phyloP scores from a whole-genome alignment of 2,797 vertebrate species.

The Enteromius fasciolatus region DNA sequence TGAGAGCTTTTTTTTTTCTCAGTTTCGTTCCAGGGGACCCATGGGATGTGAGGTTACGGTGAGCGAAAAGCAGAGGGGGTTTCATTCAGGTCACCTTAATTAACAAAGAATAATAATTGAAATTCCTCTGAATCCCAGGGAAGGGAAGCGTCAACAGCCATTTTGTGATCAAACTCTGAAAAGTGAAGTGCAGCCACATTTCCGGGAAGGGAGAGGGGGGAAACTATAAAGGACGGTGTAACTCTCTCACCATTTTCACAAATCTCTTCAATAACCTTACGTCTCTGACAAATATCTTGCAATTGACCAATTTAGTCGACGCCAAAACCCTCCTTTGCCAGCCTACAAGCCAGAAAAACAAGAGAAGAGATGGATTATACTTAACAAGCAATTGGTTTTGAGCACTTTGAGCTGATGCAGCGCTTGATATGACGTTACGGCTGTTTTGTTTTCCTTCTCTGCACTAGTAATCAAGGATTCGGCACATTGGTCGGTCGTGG shows the following conservation, averaged over 20 bases:
- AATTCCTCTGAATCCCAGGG: slow-evolving; percentile 55
- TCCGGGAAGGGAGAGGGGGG: slow-evolving; percentile 48
- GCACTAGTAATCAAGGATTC: slow-evolving; percentile 11
- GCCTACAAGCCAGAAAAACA: slow-evolving; percentile 79
- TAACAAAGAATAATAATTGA: slow-evolving; percentile 47
- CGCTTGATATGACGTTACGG: slow-evolving; percentile 11
- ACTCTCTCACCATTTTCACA: slow-evolving; percentile 82
- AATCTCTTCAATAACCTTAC: slow-evolving; percentile 80
- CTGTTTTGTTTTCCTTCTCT: slow-evolving; percentile 24
- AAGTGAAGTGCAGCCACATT: slow-evolving; percentile 60
- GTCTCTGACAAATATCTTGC: slow-evolving; percentile 78
- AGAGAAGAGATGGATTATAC: slow-evolving; percentile 63
- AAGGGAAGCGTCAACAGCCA: slow-evolving; percentile 66
- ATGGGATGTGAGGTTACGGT: slow-evolving; percentile 33
- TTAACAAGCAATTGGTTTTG: slow-evolving; percentile 29
- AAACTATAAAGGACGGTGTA: slow-evolving; percentile 51
- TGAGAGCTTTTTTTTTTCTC: slow-evolving; percentile 3
- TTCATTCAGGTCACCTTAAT: slow-evolving; percentile 71
- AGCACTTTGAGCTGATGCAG: slow-evolving; percentile 9
- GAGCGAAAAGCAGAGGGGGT: slow-evolving; percentile 46
- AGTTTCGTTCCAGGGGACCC: slow-evolving; percentile 41
- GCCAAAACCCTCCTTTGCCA: slow-evolving; percentile 75
- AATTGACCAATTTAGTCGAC: slow-evolving; percentile 68
- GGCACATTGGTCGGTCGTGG: neutral
- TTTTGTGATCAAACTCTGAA: slow-evolving; percentile 59